A percentile compares a stretch with the other conserved stretches of the same genome.
These are phyloP conservation scores for Danio kyathit DNA, from an alignment of 2,797 vertebrate genomes.

Conservation along the genomic window DNA sequence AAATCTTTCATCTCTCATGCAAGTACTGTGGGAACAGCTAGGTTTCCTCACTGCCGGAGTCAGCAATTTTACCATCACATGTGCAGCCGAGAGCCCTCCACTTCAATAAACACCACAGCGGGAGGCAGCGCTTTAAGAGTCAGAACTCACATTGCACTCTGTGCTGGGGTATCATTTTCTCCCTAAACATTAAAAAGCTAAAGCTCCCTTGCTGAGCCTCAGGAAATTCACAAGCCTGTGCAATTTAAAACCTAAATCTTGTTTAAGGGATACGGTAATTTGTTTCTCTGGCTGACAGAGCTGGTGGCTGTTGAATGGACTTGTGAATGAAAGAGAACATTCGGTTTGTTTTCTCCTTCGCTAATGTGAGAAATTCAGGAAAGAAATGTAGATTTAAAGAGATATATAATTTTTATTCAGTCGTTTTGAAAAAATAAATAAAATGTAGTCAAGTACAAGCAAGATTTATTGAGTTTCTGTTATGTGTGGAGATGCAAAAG, in stretches of 20 bases:
- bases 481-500: too few species aligned
- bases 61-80: constrained; percentile 50
- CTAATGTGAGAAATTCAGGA: neutral
- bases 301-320: neutral
- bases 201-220: neutral
- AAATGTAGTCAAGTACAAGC: too few species aligned
- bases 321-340: neutral
- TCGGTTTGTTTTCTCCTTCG: constrained; percentile 19
- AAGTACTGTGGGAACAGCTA: constrained; percentile 3
- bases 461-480: too few species aligned
- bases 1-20: constrained; percentile 29
- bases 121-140: constrained; percentile 28
- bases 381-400: neutral
- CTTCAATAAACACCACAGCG: constrained; percentile 32
- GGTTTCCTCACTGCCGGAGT: constrained; percentile 20
- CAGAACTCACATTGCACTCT: constrained; percentile 17
- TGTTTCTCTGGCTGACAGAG: neutral
- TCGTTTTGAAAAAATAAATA: neutral
- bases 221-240: constrained; percentile 11
- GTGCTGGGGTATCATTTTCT: neutral
- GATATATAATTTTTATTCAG: neutral
- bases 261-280: constrained; percentile 10
- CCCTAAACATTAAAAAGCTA: constrained; percentile 10
- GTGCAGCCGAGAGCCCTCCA: constrained; percentile 14
- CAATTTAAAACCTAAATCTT: constrained; percentile 17